Conservation (phyloP, 2,888 invertebrate genomes). For the Idaea dimidiata region DNA sequence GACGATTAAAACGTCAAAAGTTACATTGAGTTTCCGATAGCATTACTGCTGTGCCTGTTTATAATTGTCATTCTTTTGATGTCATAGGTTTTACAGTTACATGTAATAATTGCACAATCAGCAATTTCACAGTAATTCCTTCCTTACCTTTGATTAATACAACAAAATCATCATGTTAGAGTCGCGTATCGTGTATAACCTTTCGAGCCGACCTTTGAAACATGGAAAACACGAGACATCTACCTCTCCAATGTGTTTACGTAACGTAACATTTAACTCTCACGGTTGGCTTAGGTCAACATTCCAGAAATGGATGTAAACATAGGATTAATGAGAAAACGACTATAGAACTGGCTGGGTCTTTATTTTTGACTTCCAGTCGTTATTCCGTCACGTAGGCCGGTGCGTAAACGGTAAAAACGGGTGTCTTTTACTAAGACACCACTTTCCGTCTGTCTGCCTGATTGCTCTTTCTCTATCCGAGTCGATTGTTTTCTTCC, state of each 20-base stretch:
- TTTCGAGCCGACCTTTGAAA: neutral
- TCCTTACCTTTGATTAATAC: neutral
- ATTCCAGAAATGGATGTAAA: neutral
- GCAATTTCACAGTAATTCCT: neutral
- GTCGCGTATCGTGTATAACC: neutral
- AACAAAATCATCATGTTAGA: neutral
- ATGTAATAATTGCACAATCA: neutral
- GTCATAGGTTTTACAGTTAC: neutral
- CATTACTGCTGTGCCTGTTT: too few species aligned
- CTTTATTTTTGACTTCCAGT: neutral
- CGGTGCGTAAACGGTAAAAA: too few species aligned
- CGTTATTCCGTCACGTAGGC: too few species aligned
- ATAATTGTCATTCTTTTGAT: too few species aligned
- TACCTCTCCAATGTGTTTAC: neutral
- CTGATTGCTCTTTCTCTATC: too few species aligned
- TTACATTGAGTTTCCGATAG: too few species aligned
- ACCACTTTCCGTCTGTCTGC: too few species aligned
- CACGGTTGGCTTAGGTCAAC: neutral
- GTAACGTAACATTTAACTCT: neutral
- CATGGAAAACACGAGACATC: neutral
- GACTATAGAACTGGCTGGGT: neutral
- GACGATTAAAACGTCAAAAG: too few species aligned
- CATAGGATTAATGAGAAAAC: neutral
- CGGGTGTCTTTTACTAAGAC: too few species aligned
- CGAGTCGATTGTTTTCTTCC: too few species aligned